Evolutionary conservation across 2,113 vertebrate genomes (phyloP).

Genomic region (Fukomys damarensis): DNA sequence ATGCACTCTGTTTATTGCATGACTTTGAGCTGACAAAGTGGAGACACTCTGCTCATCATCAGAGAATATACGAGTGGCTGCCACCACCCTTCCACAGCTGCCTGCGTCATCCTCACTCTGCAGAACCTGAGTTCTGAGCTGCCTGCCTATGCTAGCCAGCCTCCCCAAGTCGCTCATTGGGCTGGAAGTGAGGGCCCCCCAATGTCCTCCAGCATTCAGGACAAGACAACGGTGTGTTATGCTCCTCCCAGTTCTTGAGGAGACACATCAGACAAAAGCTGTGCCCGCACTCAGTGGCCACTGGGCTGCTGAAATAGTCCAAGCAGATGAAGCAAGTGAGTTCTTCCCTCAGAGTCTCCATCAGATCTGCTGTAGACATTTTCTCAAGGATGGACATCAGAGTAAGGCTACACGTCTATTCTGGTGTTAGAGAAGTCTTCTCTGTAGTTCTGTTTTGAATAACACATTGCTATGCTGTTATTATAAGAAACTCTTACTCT

Average conservation of each 20-base stretch:
- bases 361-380: slow-evolving; percentile 67
- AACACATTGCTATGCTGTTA: slow-evolving; percentile 29
- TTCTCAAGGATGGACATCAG: slow-evolving; percentile 41
- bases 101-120: not conserved
- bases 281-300: slow-evolving; percentile 77
- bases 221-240: slow-evolving; percentile 47
- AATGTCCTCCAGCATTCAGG: slow-evolving; percentile 75
- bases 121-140: slow-evolving; percentile 68
- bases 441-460: not conserved
- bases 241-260: slow-evolving; percentile 74
- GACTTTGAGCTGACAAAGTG: not conserved
- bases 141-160: slow-evolving; percentile 63
- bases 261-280: slow-evolving; percentile 79
- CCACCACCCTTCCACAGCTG: not conserved
- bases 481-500: slow-evolving; percentile 45
- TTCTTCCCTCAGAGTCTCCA: slow-evolving; percentile 75
- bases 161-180: slow-evolving; percentile 74
- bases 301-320: slow-evolving; percentile 75
- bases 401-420: not conserved
- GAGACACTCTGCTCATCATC: not conserved
- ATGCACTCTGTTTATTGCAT: not conserved
- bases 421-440: not conserved
- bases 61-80: not conserved
- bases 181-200: slow-evolving; percentile 70
- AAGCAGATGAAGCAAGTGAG: slow-evolving; percentile 78